phyloP scores from a whole-genome alignment of 2,888 invertebrate genomes.

The Cotesia congregata region DNA sequence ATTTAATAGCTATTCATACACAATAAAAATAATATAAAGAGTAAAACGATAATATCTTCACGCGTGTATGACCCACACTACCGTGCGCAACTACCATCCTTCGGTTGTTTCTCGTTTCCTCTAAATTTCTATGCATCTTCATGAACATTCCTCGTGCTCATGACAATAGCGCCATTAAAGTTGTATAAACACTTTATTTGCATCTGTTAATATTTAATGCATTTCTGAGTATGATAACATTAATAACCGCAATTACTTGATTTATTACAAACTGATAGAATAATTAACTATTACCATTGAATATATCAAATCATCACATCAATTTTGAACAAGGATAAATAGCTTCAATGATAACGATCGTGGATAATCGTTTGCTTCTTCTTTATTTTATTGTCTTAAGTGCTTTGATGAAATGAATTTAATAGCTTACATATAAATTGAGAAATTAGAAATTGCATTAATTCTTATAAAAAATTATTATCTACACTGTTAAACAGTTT shows the following conservation, averaged over 20 bases:
- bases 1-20: neutral
- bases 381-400: neutral
- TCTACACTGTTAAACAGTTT: no score
- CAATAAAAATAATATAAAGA: no score
- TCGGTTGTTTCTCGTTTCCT: neutral
- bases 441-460: no score
- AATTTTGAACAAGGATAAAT: neutral
- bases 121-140: neutral
- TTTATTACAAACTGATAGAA: neutral
- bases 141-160: neutral
- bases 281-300: neutral
- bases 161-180: neutral
- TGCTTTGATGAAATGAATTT: neutral
- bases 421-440: no score
- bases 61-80: neutral
- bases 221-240: neutral
- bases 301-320: neutral
- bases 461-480: no score
- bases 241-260: neutral
- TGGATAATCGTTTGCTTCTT: neutral
- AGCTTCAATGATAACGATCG: neutral
- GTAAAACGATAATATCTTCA: neutral
- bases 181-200: neutral
- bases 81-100: neutral
- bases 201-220: neutral